Base-by-base conservation (phyloP, 2,797 vertebrate species). In the Leptodactylus fallax region DNA sequence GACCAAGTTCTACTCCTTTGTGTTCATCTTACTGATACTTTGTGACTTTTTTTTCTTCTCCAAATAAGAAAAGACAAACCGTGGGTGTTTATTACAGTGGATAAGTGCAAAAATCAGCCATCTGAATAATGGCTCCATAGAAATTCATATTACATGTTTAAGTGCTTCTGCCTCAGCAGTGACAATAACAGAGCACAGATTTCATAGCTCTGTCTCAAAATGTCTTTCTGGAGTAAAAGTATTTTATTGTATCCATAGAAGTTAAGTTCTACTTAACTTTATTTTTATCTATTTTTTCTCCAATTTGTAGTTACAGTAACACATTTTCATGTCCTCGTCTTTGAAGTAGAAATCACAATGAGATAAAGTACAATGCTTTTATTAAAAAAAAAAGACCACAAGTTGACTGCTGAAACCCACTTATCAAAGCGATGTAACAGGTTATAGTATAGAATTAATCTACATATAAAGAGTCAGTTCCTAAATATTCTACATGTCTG, bases 91-190 rank as follows among this genome's bases (percentile, higher is more conserved):
- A 72, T 85, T 80, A 53, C 60, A 36, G 25, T 7, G 27, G 53
- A 79, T 79, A 74, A 79, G 81, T 55, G 63, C 63, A 69, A 53
- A 79, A 88, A 85, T 74, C 82, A 85, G 63, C 65, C 87, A 74
- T 72, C 76, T 88, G 77, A 88, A 80, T 80, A 88, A 88, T 88
- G 77, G 65, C 53, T 80, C 63, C 53, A 85, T 74, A 65, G 74
- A 80, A 88, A 88, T 85, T 69, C 67, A 87, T 63, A 81, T 82
- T 74, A 83, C 67, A 83, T 58, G 58, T 87, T 65, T 82, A 87
- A 82, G 65, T 81, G 85, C 71, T 87, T 87, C 56, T 76, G 36
- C 69, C 49, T 63, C 60, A 53, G 65, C 56, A 45, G 55, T 74
- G 77, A 65, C 82, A 85, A 80, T 45, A 79, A 58, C 61, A 60